Evolutionary conservation across 1,140 invertebrate species (phyloP).

Genomic region (Drosophila mauritiana): DNA sequence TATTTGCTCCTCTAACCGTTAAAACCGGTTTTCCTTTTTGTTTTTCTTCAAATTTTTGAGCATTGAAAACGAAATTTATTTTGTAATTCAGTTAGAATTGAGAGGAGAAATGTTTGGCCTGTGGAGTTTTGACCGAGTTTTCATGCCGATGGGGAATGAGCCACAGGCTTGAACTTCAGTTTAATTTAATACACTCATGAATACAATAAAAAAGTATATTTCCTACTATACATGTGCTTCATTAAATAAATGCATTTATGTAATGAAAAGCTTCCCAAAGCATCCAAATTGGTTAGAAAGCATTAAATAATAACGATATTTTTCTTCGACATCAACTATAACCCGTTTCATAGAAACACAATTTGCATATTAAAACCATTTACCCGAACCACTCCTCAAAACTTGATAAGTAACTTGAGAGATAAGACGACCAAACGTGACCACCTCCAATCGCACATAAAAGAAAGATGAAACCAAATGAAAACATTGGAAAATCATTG

Average conservation of each 20-base stretch:
- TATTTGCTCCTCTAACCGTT: constrained; percentile 51
- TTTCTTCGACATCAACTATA: not conserved
- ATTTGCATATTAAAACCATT: constrained; percentile 56
- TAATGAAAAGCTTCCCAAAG: not conserved
- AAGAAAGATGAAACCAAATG: constrained; percentile 12
- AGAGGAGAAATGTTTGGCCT: constrained; percentile 33
- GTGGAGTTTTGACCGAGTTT: constrained; percentile 67
- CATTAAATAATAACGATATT: not conserved
- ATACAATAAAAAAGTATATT: no score
- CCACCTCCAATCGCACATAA: constrained; percentile 33
- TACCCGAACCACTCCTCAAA: constrained; percentile 20
- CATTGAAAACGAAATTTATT: constrained; percentile 81
- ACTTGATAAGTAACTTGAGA: constrained; percentile 55
- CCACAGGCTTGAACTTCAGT: not conserved
- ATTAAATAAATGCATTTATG: no score
- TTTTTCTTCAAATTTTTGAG: constrained; percentile 43
- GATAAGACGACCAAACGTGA: constrained; percentile 68
- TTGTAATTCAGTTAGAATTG: constrained; percentile 44
- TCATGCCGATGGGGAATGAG: constrained; percentile 1
- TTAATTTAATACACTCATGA: no score
- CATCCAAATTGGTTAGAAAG: not conserved
- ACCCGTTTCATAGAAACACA: constrained; percentile 14
- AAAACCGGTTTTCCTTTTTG: constrained; percentile 56
- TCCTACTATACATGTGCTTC: no score
- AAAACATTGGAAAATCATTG: constrained; percentile 8